Conservation (phyloP, 2,113 vertebrate genomes). For the Pomatorhinus ruficollis region DNA sequence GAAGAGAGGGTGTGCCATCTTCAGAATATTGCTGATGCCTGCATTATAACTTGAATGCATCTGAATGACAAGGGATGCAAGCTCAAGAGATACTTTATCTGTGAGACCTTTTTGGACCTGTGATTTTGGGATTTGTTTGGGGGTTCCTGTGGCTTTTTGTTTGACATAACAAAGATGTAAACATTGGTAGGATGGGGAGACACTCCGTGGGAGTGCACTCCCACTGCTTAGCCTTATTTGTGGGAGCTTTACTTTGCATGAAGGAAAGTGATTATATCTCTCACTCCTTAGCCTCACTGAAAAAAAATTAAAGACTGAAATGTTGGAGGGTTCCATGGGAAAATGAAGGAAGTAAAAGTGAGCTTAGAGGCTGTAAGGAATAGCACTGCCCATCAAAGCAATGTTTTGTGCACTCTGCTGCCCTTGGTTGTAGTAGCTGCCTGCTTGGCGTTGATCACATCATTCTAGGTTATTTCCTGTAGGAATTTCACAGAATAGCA, state of each 20-base stretch:
- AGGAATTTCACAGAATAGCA: background rate
- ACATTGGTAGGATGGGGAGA: background rate
- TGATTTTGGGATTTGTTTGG: background rate
- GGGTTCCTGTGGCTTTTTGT: background rate
- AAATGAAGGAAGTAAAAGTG: background rate
- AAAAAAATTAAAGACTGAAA: background rate
- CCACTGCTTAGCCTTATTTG: background rate
- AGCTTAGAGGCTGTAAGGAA: background rate
- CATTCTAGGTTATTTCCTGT: background rate
- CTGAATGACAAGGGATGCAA: background rate
- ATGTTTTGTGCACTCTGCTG: background rate
- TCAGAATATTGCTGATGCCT: background rate
- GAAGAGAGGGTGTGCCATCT: rapidly evolving
- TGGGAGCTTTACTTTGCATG: background rate
- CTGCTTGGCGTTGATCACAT: background rate
- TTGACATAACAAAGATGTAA: background rate
- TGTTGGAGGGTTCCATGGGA: background rate
- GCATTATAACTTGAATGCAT: background rate
- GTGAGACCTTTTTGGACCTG: constrained; percentile 11
- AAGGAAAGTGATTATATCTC: background rate
- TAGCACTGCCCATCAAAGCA: background rate
- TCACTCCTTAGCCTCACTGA: background rate
- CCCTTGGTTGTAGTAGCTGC: background rate
- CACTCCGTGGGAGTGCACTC: background rate
- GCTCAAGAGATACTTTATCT: constrained; percentile 12